A percentile compares a stretch with the other conserved stretches of the same genome.
These are phyloP conservation scores for Mormyrus iriodes DNA, from an alignment of 2,113 vertebrate species.

Conservation along the genomic window DNA sequence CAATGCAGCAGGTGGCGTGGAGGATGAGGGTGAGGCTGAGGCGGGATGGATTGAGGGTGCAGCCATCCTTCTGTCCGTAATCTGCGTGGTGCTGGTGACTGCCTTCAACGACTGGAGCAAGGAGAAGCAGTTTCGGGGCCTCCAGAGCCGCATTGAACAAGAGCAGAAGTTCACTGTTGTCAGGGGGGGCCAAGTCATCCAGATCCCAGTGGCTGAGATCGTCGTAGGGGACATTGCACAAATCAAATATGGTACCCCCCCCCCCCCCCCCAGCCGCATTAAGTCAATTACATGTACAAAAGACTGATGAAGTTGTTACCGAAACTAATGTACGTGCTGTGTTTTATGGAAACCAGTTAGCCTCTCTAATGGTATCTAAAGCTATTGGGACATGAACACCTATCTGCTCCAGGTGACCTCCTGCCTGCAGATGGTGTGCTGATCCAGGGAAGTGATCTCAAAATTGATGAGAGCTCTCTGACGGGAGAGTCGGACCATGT, in stretches of 20 bases:
- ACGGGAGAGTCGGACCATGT: constrained; percentile 98
- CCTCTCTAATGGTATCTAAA: background rate
- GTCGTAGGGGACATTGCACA: constrained; percentile 96
- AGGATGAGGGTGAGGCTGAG: constrained; percentile 86
- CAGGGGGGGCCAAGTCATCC: constrained; percentile 90
- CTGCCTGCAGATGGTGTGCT: constrained; percentile 90
- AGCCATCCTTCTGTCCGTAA: constrained; percentile 91
- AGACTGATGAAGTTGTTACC: background rate
- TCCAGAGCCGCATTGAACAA: constrained; percentile 97
- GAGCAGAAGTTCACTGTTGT: constrained; percentile 97
- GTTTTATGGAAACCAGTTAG: background rate
- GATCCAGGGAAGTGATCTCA: constrained; percentile 95
- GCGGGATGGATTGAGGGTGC: constrained; percentile 97
- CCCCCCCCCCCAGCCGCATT: background rate
- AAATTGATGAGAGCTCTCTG: constrained; percentile 96
- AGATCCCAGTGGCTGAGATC: constrained; percentile 94
- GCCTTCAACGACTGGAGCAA: constrained; percentile 99
- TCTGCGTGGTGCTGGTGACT: constrained; percentile 95
- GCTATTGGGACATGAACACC: background rate
- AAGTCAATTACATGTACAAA: background rate
- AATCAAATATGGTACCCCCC: constrained; percentile 89
- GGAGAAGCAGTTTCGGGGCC: constrained; percentile 94
- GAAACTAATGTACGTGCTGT: background rate
- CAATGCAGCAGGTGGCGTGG: constrained; percentile 68
- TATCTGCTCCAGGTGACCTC: constrained; percentile 77